Evolutionary conservation across 2,113 vertebrate genomes (phyloP), one percentile per base, ranked within the genome.

Genomic region (Saimiri boliviensis): DNA sequence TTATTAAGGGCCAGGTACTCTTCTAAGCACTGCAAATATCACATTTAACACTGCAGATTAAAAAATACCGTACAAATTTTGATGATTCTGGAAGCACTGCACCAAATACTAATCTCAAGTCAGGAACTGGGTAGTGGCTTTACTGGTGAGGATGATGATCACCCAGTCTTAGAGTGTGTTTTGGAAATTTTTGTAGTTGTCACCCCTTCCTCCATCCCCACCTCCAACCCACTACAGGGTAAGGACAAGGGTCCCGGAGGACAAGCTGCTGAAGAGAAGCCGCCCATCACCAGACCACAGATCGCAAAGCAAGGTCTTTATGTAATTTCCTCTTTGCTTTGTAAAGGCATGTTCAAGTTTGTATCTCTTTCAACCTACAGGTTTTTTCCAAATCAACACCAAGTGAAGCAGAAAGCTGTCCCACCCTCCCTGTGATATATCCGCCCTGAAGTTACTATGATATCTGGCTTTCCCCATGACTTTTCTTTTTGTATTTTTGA

Each of bases 401-500:
- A 23, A 20, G 11, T 35, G 68, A 82, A 45, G 47, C 23, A 66
- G 60, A 45, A 82, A 82, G 23, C 3, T 4, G 21, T 30, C 11
- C 13, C 30, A 6, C 3, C 16, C 52, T 17, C 2, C 11, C 9
- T 6, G 7, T 4, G 2, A 3, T 12, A 20, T 0, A 21, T 8
- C 74, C 16, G 21, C 37, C 32, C 70, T 14, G 45, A 7, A n/a
- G 17, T 81, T 35, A n/a, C 27, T 68, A 6, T 4, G 23, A 84
- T 16, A 63, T n/a, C 89, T 70, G 35, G 42, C 58, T 35, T 35
- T 81, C 8, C 13, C 47, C 35, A 6, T 16, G 10, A 27, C 56
- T n/a, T 30, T 5, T 60, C 13, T 5, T 60, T 25, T 60, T 63
- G 6, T 6, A 14, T 32, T 63, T 63, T 14, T 30, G 60, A 63